Percentiles rank a stretch among this genome's conserved stretches.
phyloP scores from a whole-genome alignment of 2,797 vertebrate species.

The Enteromius argenteus region DNA sequence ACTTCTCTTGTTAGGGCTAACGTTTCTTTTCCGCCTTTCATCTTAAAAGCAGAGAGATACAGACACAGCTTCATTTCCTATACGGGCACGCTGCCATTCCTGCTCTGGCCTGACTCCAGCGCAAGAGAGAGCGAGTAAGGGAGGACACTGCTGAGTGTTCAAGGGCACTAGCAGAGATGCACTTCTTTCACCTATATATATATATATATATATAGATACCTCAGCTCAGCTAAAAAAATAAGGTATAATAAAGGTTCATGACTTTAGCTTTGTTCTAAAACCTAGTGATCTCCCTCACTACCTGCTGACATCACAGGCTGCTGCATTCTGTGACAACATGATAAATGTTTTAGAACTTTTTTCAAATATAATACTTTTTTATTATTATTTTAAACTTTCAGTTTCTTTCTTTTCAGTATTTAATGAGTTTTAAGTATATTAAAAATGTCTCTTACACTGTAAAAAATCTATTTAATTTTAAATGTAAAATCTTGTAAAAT shows the following conservation, averaged over 20 bases:
- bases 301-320: neutral
- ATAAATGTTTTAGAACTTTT: neutral
- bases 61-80: constrained; percentile 55
- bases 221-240: constrained; percentile 51
- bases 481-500: no score
- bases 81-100: constrained; percentile 51
- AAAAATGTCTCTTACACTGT: neutral
- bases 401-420: neutral
- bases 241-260: constrained; percentile 21
- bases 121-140: constrained; percentile 5
- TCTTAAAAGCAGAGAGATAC: constrained; percentile 43
- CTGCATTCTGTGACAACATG: neutral
- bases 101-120: constrained; percentile 47
- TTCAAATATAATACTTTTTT: neutral
- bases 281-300: neutral
- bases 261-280: constrained; percentile 4
- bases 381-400: neutral
- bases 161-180: constrained; percentile 47
- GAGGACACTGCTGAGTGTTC: constrained; percentile 49
- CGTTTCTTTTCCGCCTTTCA: constrained; percentile 40
- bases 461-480: no score
- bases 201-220: constrained; percentile 47
- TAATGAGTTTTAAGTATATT: neutral
- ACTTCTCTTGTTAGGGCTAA: constrained; percentile 8
- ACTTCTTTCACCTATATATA: constrained; percentile 33